Conservation (phyloP, 2,888 invertebrate species). For the Cataglyphis livida region DNA sequence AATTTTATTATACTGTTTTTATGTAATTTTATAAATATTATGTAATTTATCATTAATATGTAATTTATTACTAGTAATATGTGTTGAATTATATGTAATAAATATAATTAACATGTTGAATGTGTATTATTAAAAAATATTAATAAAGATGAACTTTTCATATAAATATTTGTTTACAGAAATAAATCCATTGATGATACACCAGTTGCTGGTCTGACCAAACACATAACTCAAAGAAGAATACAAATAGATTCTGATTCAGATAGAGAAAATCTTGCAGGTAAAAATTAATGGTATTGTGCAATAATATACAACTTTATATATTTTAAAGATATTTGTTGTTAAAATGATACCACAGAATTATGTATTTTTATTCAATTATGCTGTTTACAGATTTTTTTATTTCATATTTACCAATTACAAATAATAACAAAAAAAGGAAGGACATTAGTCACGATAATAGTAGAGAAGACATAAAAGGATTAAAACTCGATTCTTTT, state of each 20-base stretch:
- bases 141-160: not conserved
- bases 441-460: not conserved
- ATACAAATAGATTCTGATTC: not conserved
- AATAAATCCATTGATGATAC: not conserved
- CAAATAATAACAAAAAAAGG: not conserved
- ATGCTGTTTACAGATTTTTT: not conserved
- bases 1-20: not conserved
- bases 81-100: not conserved
- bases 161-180: not conserved
- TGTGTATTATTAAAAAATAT: conserved; percentile 12
- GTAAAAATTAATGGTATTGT: not conserved
- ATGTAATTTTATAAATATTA: not conserved
- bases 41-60: not conserved
- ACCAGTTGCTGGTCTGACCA: not conserved
- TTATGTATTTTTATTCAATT: conserved; percentile 1
- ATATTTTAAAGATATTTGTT: not conserved
- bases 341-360: not conserved
- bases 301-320: not conserved
- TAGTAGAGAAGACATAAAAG: not conserved
- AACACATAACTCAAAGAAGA: not conserved
- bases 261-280: not conserved
- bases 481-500: not conserved
- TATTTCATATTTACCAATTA: not conserved
- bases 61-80: not conserved
- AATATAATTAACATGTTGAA: not conserved